phyloP scores from a whole-genome alignment of 2,888 invertebrate genomes.

The Sabatieria punctata region DNA sequence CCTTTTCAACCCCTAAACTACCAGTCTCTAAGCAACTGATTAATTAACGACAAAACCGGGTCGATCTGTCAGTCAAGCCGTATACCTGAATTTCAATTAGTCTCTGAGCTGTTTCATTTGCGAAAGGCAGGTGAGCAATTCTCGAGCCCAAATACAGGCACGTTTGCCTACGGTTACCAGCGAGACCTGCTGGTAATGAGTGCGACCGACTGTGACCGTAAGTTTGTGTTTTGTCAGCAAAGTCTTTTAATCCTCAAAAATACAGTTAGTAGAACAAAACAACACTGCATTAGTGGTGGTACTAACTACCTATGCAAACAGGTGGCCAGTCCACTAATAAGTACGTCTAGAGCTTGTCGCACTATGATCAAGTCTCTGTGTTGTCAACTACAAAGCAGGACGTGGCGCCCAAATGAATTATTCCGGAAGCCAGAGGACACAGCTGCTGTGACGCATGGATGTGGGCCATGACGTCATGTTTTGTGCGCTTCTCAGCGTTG shows the following conservation, averaged over 20 bases:
- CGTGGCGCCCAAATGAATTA: slow-evolving; percentile 92
- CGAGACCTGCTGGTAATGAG: slow-evolving; percentile 91
- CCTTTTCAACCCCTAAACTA: slow-evolving; percentile 93
- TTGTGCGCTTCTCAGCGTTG: slow-evolving; percentile 61
- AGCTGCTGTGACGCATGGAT: slow-evolving; percentile 56
- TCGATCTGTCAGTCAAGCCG: too few relatives aligned
- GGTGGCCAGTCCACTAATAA: slow-evolving; percentile 50
- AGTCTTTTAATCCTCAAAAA: slow-evolving; percentile 32
- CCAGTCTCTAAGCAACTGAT: slow-evolving; percentile 57
- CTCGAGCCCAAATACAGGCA: slow-evolving; percentile 82
- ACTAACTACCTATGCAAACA: not conserved
- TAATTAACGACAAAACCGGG: too few relatives aligned
- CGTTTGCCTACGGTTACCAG: slow-evolving; percentile 93
- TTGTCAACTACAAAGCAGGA: slow-evolving; percentile 96
- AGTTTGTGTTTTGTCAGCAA: slow-evolving; percentile 59
- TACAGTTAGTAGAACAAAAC: not conserved
- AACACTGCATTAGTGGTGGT: not conserved
- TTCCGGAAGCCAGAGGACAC: slow-evolving; percentile 78
- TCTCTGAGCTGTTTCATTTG: too few relatives aligned
- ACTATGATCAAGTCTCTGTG: slow-evolving; percentile 78
- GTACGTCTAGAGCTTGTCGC: slow-evolving; percentile 63
- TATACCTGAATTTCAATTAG: too few relatives aligned
- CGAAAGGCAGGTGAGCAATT: slow-evolving; percentile 47
- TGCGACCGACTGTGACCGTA: slow-evolving; percentile 82
- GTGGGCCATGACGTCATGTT: slow-evolving; percentile 99